Base-by-base conservation (phyloP, 2,113 vertebrate genomes). In the Xenopus borealis region DNA sequence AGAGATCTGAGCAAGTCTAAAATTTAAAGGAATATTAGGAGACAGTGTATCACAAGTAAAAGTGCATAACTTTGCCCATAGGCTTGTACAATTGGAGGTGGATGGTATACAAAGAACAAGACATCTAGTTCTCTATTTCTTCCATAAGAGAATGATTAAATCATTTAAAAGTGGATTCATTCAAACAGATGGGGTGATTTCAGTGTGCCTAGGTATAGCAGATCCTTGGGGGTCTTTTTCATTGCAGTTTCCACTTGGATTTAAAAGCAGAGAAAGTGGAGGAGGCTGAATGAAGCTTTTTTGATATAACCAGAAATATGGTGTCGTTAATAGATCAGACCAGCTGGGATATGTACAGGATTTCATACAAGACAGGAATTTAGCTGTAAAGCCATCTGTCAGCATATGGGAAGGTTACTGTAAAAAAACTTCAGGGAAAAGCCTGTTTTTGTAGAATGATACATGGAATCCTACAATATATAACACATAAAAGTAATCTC, bases 341-440 rank as follows among this genome's bases (percentile, higher is more conserved):
- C 72, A 66, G 63, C 72, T 73, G 63, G 62, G 19, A 44, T 44
- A 46, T 66, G 52, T 66, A 18, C 23, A 52, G 47, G 45, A 66
- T 66, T 18, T 44, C 47, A 59, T 66, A 67, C 70, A 66, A 65
- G 45, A 50, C 72, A 44, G 66, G 52, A 73, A 30, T 20, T 66
- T 58, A 73, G 62, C 33, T 55, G 19, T 59, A 23, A 62, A 23
- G 72, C 72, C 72, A 73, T 66, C 72, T 73, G 72, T 58, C 47
- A 19, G 18, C 50, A 13, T 14, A n/a, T 7, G 10, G 23, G 14
- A 6, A 7, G 62, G 20, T 14, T 13, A 10, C 9, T 52, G 5
- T 18, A n/a, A 7, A 61, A 61, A 20, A 18, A 2, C 19, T 61
- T 5, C 3, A 8, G 9, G 58, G 12, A 55, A 11, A 17, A 55